Percentiles rank a stretch among this genome's conserved stretches.
phyloP scores from a whole-genome alignment of 1,140 invertebrate genomes.

The Hermetia illucens region DNA sequence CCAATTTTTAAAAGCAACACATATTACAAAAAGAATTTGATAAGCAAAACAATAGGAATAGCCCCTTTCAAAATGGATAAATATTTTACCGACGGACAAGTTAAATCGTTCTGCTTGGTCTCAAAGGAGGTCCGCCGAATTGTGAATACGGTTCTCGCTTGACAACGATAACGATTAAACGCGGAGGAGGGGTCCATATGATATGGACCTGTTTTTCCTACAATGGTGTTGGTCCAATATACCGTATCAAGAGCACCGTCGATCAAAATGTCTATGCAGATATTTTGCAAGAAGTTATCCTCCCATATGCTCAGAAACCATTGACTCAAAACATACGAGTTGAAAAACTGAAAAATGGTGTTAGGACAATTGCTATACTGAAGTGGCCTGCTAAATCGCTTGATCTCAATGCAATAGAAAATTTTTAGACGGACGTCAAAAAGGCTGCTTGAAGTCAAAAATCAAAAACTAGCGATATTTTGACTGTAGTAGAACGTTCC shows the following conservation, averaged over 20 bases:
- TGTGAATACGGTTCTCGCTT: constrained; percentile 9
- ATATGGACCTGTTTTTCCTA: constrained; percentile 15
- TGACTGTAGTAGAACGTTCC: too few relatives aligned
- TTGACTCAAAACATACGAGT: constrained; percentile 16
- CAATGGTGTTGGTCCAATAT: constrained; percentile 10
- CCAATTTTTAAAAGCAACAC: constrained; percentile 4
- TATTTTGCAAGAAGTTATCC: constrained; percentile 13
- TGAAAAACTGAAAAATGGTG: constrained; percentile 10
- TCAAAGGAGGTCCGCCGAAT: constrained; percentile 8
- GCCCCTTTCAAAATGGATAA: too few relatives aligned
- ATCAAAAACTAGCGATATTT: too few relatives aligned
- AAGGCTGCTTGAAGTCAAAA: too few relatives aligned
- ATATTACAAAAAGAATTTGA: too few relatives aligned
- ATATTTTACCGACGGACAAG: constrained; percentile 6
- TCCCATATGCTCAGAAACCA: constrained; percentile 15
- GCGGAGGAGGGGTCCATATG: constrained; percentile 11
- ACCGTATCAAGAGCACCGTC: constrained; percentile 11
- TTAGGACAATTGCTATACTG: constrained; percentile 12
- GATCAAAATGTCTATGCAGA: constrained; percentile 9
- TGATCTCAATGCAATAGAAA: constrained; percentile 25
- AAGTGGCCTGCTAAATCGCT: constrained; percentile 19
- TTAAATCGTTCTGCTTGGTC: constrained; percentile 7
- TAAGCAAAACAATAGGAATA: too few relatives aligned
- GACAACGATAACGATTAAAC: constrained; percentile 13
- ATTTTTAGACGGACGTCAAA: constrained; percentile 14